Evolutionary conservation across 2,888 invertebrate genomes (phyloP).

Genomic region (Scotopteryx bipunctaria): DNA sequence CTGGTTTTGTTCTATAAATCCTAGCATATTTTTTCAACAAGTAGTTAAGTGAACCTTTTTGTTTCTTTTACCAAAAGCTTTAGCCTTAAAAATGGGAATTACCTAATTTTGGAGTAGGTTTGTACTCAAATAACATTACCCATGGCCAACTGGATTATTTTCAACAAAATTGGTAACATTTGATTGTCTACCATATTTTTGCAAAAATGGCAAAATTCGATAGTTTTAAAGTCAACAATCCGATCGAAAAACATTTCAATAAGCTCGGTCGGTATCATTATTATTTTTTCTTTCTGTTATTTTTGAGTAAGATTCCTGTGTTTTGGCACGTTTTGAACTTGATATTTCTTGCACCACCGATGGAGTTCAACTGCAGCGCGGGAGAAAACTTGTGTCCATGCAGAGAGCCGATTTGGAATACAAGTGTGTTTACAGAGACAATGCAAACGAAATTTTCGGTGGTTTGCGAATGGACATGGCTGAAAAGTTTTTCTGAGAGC

Average conservation of each 20-base stretch:
- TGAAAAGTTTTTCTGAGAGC: slow-evolving; percentile 62
- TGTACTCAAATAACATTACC: too few relatives aligned
- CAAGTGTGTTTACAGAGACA: slow-evolving; percentile 57
- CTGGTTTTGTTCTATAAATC: not conserved
- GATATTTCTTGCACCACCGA: slow-evolving; percentile 63
- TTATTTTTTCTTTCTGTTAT: slow-evolving; percentile 55
- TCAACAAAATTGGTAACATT: not conserved
- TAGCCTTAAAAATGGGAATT: too few relatives aligned
- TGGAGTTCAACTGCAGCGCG: slow-evolving; percentile 51
- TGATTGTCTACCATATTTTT: too few relatives aligned
- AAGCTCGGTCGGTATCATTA: slow-evolving; percentile 56
- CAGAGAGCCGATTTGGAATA: slow-evolving; percentile 54
- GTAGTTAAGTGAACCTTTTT: too few relatives aligned
- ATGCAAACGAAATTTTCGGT: slow-evolving; percentile 61
- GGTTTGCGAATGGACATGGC: slow-evolving; percentile 56
- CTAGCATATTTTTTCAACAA: too few relatives aligned
- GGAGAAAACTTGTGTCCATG: slow-evolving; percentile 53
- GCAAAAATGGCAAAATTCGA: slow-evolving; percentile 40
- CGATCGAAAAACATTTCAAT: slow-evolving; percentile 59
- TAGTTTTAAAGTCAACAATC: slow-evolving; percentile 45
- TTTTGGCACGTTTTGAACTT: slow-evolving; percentile 66
- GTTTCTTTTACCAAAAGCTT: too few relatives aligned
- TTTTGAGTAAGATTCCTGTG: slow-evolving; percentile 55
- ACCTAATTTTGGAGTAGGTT: too few relatives aligned
- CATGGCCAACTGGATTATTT: slow-evolving; percentile 10